Base-by-base conservation (phyloP, 2,888 invertebrate species). In the Leptinotarsa peninsularis region DNA sequence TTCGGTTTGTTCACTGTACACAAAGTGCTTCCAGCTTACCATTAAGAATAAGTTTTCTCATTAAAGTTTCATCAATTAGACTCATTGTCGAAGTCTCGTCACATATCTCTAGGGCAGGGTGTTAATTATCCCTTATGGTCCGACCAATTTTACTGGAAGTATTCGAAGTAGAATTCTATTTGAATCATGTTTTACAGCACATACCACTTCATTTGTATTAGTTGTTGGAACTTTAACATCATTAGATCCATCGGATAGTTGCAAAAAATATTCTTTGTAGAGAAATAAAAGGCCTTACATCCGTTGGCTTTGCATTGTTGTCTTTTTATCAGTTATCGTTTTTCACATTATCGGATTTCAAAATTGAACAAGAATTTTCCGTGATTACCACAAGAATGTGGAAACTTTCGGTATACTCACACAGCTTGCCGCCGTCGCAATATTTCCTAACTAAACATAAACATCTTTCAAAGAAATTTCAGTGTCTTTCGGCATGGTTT, bases 271-370 rank as follows among this genome's bases (percentile, higher is more conserved):
- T 23, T 23, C 23, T 23, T 23, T 50, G 50, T 50, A 7, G 50
- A 50, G 50, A 15, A 50, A 7, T 15, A 7, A 15, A 50, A 27
- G 66, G 17, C 33, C n/a, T 13, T 43, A 43, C 66, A 66, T 49
- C 23, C 21, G 49, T 67, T 23, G n/a, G 3, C 17, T 67, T 23
- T 50, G 49, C 67, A 67, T 67, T 67, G 49, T 49, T 67, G 67
- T 49, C 14, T 23, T 50, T 49, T 49, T 4, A 15, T 49, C 18
- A n/a, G 18, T 49, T n/a, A 23, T 27, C 15, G 21, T 1, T 66
- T 23, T 23, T 23, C 23, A 66, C 43, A 18, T 66, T 14, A 33
- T 66, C 33, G 33, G n/a, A 23, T 7, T 21, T 23, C 21, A 63
- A 27, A 27, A 17, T 63, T 3, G 18, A 33, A 63, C 63, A 63